Base-by-base conservation (phyloP, 2,888 invertebrate genomes). In the Phlogophora meticulosa region DNA sequence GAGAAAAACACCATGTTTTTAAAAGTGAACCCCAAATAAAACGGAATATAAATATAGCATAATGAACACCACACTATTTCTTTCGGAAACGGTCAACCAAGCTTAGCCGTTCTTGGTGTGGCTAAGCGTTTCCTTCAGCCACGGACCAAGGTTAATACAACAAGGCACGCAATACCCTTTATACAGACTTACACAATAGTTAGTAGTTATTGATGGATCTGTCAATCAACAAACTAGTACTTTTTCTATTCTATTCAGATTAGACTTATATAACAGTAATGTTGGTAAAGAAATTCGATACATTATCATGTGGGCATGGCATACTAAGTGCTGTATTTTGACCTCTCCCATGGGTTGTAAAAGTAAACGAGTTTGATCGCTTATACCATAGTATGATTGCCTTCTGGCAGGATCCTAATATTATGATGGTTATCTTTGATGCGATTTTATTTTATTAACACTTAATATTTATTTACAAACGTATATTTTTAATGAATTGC, bases 91-190 rank as follows among this genome's bases (percentile, higher is more conserved):
- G 55, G 53, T 76, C 58, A 34, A 36, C 45, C 34, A 57, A 66
- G 74, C 63, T 67, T 60, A 36, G 55, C 22, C 53, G 20, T 42
- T 60, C 51, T 67, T 78, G 40, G 72, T 64, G 67, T 55, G 55
- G 43, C 56, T 59, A 69, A 72, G 43, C 46, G 61, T 76, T 80
- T 76, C 70, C 59, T 80, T 68, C 65, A 49, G 57, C 51, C 22
- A 63, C 46, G 34, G 48, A 57, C 48, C 53, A 64, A 72, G 80
- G 77, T 72, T 76, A 80, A 76, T 72, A 61, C 43, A 22, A 28
- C 20, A 17, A 42, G 28, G 17, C 80, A 82, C 83, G 83, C 80
- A 28, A 80, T 64, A 63, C 48, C 51, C 66, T 34, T 58, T 57
- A 32, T 34, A 22, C 32, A 10, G 24, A 22, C n/a, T 52, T 70